phyloP scores from a whole-genome alignment of 1,140 invertebrate genomes.

The Vanessa atalanta region DNA sequence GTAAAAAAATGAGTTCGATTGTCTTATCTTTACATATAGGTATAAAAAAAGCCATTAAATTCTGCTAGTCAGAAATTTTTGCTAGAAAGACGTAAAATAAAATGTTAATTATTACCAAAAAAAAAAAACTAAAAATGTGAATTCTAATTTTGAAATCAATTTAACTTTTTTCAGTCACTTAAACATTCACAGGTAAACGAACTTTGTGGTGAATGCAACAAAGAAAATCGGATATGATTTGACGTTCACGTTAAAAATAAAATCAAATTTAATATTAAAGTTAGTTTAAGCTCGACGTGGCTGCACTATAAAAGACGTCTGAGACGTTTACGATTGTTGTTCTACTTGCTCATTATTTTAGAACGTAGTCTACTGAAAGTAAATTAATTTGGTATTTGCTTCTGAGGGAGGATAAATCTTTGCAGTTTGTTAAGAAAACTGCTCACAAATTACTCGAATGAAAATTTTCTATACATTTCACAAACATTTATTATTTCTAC shows the following conservation, averaged over 20 bases:
- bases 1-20: no score
- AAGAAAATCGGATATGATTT: neutral
- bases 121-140: no score
- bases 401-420: conserved; percentile 1
- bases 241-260: conserved; percentile 5
- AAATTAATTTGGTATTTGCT: conserved; percentile 6
- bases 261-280: conserved; percentile 7
- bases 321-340: neutral
- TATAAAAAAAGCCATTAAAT: no score
- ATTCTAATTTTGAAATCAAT: no score
- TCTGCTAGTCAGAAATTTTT: no score
- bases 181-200: no score
- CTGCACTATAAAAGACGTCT: conserved; percentile 3
- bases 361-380: conserved; percentile 1
- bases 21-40: no score
- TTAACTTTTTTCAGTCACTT: no score
- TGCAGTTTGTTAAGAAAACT: conserved; percentile 1
- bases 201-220: no score
- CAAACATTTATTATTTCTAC: conserved; percentile 1
- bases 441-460: neutral
- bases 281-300: conserved; percentile 2
- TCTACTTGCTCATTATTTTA: conserved; percentile 23
- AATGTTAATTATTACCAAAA: no score
- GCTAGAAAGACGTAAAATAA: no score
- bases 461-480: neutral